These are phyloP conservation scores for Phytoseiulus persimilis DNA, from an alignment of 2,888 invertebrate species.

Conservation along the genomic window DNA sequence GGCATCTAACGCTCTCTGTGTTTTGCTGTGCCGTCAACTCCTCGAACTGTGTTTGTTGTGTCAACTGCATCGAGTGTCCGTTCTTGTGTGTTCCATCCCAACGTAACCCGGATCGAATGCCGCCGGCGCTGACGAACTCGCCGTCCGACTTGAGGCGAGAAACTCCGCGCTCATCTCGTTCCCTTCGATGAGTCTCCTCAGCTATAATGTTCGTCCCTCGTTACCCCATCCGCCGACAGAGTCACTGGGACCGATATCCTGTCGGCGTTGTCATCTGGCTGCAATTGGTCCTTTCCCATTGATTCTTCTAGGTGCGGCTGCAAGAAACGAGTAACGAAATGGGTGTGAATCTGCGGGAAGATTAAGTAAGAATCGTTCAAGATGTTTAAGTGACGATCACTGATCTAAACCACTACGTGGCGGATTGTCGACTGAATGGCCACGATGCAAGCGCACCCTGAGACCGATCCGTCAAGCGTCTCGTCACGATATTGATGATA, in stretches of 20 bases:
- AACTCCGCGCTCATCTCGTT: too few species aligned
- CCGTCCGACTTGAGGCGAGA: neutral
- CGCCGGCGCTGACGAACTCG: neutral
- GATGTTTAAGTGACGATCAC: neutral
- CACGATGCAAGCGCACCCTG: neutral
- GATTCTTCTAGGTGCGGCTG: constrained; percentile 37
- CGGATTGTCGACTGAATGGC: neutral
- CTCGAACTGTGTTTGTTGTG: neutral
- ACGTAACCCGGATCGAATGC: neutral
- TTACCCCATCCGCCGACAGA: too few species aligned
- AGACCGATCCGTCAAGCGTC: neutral
- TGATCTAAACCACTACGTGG: neutral
- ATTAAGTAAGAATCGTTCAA: neutral
- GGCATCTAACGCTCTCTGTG: neutral
- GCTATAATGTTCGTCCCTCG: neutral
- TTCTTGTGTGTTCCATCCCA: neutral
- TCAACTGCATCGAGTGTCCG: neutral
- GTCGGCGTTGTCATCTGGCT: neutral
- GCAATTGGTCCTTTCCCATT: neutral
- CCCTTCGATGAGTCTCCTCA: too few species aligned
- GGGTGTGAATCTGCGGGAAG: constrained; percentile 19
- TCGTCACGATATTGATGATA: neutral
- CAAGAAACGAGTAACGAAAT: constrained; percentile 24
- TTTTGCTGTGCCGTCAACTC: neutral
- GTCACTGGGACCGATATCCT: too few species aligned